Evolutionary conservation across 2,888 invertebrate species (phyloP), one percentile per base, ranked within the genome.

Genomic region (Drosophila multiciliata): DNA sequence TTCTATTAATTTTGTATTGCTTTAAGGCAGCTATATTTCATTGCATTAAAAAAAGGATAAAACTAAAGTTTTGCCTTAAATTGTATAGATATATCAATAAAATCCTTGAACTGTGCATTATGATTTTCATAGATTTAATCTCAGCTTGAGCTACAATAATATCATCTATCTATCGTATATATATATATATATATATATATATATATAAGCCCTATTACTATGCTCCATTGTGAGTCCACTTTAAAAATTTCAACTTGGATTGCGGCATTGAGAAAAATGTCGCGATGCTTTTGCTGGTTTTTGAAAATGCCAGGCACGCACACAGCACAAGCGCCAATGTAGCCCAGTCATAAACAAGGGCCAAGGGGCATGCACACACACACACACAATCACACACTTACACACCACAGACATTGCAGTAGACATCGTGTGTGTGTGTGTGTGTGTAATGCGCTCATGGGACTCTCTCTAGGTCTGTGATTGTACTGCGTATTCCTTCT

Each of bases 391-490:
- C 61, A 57, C 66, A 59, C 66, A 50, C 52, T 58, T 33, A 66
- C 71, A 67, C 36, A 38, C 7, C 45, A 45, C 20, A 45, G 15
- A 23, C 50, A 49, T 60, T 61, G 64, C 64, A 38, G 54, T n/a
- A 55, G 33, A 38, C 33, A 38, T 5, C 61, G 35, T 40, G 20
- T 53, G 26, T 52, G 53, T 73, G 52, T 73, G 52, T 49, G 55
- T 64, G 64, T 53, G 65, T 58, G 36, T 72, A 80, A 63, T 73
- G 69, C 69, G 72, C 82, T 82, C 75, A 60, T 73, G 75, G 86
- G 83, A 87, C 79, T 87, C 85, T 89, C 80, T 87, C 80, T 84
- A 77, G 70, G 87, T 89, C 90, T 85, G 86, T 89, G 86, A 89
- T 87, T 87, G 87, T 87, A 87, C 77, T 87, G 73, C 84, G 83